Base-by-base conservation (phyloP, 1,140 invertebrate genomes). In the Cydia splendana region DNA sequence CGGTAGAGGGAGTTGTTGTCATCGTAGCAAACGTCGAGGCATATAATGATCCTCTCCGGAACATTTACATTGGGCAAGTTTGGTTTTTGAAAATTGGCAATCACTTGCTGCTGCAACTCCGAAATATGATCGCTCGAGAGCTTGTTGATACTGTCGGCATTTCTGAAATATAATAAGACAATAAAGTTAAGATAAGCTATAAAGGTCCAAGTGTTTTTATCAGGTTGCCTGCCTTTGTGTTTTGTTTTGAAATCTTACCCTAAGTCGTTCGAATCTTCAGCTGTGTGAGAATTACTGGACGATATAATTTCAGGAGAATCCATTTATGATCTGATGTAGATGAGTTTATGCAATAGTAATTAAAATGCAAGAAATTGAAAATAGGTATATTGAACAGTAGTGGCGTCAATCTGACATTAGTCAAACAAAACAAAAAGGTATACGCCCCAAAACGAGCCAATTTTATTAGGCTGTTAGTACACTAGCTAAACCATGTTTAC, bases 11-110 rank as follows among this genome's bases (percentile, higher is more conserved):
- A 94, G 78, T 92, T 94, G 71, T 95, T 92, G 81, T 94, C 94
- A 83, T 96, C 95, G 84, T 94, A 91, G 75, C 94, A 95, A n/a
- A 95, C 88, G 86, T 97, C 96, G 57, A 96, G 89, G 76, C 96
- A 95, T 74, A 96, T 88, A 20, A 96, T 87, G 65, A 96, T 95
- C 82, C 91, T 95, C 80, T 96, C 95, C 4, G 94, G 94, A n/a
- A 95, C 89, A 89, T 95, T 95, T 4, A 93, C 85, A 82, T 93
- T 93, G 1, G 94, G 94, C 51, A 95, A 79, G 81, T 91, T 91
- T 74, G 88, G 89, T 45, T 92, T 93, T 69, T 88, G 85, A 77
- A 91, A 88, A 79, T 89, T 91, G 10, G 83, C 83, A 24, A 93
- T 83, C 6, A 87, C 83, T 85, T 91, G 85, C 57, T 90, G 83